Conservation (phyloP, 2,113 vertebrate genomes). For the Hemiscyllium ocellatum region DNA sequence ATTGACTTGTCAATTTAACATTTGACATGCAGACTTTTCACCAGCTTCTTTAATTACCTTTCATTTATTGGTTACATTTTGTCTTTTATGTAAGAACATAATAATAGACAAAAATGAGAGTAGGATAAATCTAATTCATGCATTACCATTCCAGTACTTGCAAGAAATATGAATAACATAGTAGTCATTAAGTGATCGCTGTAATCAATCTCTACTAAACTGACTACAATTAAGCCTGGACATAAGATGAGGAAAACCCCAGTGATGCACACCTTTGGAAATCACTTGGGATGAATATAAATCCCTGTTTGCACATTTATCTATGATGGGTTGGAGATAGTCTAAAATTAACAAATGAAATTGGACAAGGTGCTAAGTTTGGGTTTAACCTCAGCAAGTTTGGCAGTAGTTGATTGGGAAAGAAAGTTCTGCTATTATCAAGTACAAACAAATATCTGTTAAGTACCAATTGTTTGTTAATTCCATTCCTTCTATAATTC, state of each 20-base stretch:
- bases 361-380: too few species aligned
- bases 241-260: background rate
- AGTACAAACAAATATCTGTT: background rate
- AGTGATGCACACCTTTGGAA: background rate
- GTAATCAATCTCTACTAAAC: background rate
- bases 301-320: background rate
- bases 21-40: background rate
- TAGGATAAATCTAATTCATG: too few species aligned
- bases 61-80: background rate
- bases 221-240: background rate
- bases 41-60: background rate
- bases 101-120: too few species aligned
- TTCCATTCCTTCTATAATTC: background rate
- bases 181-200: background rate
- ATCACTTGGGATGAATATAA: background rate
- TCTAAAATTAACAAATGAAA: too few species aligned
- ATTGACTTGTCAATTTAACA: background rate
- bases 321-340: background rate
- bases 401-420: too few species aligned
- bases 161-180: background rate
- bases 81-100: background rate
- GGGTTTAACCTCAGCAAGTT: too few species aligned
- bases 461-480: background rate
- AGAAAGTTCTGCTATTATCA: too few species aligned
- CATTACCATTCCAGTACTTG: background rate